Conservation (phyloP, 2,888 invertebrate species). For the Dicyrtomina minuta region DNA sequence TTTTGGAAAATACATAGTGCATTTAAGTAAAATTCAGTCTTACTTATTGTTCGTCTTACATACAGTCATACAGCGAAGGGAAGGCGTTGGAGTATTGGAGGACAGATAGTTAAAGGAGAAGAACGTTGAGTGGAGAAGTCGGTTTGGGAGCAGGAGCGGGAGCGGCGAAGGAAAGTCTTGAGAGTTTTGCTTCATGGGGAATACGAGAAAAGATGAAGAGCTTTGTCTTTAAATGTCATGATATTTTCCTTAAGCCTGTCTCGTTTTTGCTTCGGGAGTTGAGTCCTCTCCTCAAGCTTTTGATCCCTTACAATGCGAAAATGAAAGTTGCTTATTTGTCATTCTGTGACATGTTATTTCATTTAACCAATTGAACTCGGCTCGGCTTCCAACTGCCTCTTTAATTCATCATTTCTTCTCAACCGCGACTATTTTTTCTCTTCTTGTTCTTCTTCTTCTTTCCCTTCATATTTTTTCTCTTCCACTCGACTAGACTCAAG, state of each 20-base stretch:
- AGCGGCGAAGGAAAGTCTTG: not conserved
- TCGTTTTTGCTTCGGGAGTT: no score
- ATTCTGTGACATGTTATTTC: slow-evolving; percentile 27
- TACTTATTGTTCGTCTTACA: no score
- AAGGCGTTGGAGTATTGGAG: no score
- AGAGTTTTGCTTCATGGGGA: slow-evolving; percentile 17
- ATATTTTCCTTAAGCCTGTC: slow-evolving; percentile 21
- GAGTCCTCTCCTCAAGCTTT: slow-evolving; percentile 7
- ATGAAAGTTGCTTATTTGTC: slow-evolving; percentile 30
- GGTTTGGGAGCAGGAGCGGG: no score
- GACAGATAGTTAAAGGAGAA: no score
- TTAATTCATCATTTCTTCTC: slow-evolving; percentile 27
- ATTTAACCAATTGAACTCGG: slow-evolving; percentile 25
- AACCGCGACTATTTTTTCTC: not conserved
- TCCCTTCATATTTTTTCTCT: slow-evolving; percentile 6
- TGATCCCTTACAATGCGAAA: slow-evolving; percentile 26
- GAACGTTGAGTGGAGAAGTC: not conserved
- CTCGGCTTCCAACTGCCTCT: slow-evolving; percentile 29
- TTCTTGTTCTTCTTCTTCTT: not conserved
- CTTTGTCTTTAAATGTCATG: slow-evolving; percentile 36
- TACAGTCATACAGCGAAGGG: no score
- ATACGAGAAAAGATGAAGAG: slow-evolving; percentile 30
- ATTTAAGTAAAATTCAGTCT: no score
- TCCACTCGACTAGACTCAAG: slow-evolving; percentile 18
- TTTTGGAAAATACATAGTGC: no score